These are phyloP conservation scores for Yoshiicerus persimilis DNA, from an alignment of 1,140 invertebrate genomes.

Conservation along the genomic window DNA sequence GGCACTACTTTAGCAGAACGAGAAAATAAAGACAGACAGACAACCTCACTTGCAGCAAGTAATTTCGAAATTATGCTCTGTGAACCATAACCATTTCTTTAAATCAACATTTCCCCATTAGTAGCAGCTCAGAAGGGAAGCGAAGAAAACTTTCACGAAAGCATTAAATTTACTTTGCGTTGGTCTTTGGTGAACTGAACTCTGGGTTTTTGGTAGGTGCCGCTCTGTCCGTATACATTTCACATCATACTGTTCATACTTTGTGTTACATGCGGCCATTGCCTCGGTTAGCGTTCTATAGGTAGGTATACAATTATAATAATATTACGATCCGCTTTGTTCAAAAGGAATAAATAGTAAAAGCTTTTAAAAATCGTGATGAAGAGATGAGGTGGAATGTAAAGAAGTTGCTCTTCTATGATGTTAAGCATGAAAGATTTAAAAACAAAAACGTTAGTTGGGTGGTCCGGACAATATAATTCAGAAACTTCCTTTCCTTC, in stretches of 20 bases:
- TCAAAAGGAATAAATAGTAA: background rate
- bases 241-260: background rate
- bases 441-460: background rate
- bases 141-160: background rate
- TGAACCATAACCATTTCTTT: constrained; percentile 17
- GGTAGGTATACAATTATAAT: background rate
- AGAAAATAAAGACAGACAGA: background rate
- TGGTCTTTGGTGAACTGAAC: background rate
- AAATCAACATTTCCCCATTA: constrained; percentile 20
- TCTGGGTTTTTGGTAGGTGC: background rate
- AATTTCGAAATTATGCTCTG: constrained; percentile 4
- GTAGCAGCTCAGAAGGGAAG: background rate
- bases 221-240: background rate
- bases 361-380: background rate
- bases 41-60: background rate
- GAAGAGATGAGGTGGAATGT: background rate
- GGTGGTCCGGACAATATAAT: background rate
- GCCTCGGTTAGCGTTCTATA: background rate
- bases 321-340: background rate
- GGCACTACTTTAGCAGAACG: background rate
- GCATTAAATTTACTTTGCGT: background rate
- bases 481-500: background rate
- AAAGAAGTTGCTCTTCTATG: background rate
- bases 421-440: background rate
- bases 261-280: background rate